These are phyloP conservation scores for Tursiops truncatus DNA, from an alignment of 2,113 vertebrate genomes.

Conservation along the genomic window DNA sequence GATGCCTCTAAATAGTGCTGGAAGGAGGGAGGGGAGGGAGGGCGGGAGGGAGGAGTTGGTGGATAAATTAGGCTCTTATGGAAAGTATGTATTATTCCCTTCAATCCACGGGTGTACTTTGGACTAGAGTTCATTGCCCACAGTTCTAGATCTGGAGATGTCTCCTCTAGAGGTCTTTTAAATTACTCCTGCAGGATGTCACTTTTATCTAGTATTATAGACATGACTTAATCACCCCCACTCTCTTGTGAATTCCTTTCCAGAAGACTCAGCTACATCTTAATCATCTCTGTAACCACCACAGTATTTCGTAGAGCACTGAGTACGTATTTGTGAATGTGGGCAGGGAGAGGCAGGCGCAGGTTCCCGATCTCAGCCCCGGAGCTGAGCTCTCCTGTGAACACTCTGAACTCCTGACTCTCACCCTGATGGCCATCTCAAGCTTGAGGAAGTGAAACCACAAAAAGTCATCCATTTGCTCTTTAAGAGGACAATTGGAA, in stretches of 20 bases:
- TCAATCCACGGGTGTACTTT: neutral
- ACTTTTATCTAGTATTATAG: neutral
- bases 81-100: neutral
- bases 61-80: neutral
- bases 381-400: neutral
- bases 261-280: neutral
- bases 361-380: neutral
- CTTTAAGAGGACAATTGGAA: neutral
- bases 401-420: neutral
- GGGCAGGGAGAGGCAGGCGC: neutral
- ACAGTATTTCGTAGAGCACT: neutral
- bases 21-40: neutral
- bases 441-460: neutral
- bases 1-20: neutral
- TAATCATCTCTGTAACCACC: neutral
- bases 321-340: neutral
- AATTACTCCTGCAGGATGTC: neutral
- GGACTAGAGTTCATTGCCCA: neutral
- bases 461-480: neutral
- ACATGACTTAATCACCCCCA: neutral
- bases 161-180: neutral
- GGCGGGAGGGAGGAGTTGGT: no score
- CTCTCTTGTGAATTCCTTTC: slow-evolving; percentile 18
- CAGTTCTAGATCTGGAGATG: neutral
- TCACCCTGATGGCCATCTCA: neutral